Evolutionary conservation across 2,797 vertebrate genomes (phyloP).

Genomic region (Lithobates sylvaticus): DNA sequence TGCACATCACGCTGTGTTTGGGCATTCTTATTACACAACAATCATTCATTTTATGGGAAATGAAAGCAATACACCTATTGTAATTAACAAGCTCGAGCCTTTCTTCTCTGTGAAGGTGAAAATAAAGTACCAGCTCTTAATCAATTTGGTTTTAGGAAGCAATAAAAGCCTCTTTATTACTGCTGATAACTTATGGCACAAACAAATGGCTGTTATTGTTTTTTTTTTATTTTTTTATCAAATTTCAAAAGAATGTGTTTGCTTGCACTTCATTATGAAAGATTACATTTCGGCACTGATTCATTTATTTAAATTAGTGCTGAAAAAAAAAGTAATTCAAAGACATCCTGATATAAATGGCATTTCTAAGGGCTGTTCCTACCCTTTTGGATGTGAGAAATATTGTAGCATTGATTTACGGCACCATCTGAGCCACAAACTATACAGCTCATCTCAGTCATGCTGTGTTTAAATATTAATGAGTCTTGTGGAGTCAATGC

Average conservation of each 20-base stretch:
- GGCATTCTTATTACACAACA: background rate
- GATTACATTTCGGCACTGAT: conserved; percentile 48
- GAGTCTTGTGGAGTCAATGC: conserved; percentile 20
- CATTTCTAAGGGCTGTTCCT: conserved; percentile 48
- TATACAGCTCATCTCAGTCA: conserved; percentile 30
- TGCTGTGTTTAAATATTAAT: conserved; percentile 54
- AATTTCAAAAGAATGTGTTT: conserved; percentile 32
- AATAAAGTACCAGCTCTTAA: conserved; percentile 12
- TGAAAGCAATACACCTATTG: background rate
- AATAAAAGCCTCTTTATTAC: conserved; percentile 3
- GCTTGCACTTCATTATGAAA: conserved; percentile 53
- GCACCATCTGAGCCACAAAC: conserved; percentile 34
- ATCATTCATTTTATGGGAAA: background rate
- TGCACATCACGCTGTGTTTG: background rate
- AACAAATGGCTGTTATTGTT: conserved; percentile 23
- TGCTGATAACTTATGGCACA: conserved; percentile 22
- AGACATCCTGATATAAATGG: conserved; percentile 43
- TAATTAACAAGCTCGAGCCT: conserved; percentile 35
- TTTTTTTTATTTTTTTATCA: conserved; percentile 3
- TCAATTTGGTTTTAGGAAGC: conserved; percentile 17
- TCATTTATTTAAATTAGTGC: conserved; percentile 54
- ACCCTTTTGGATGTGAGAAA: conserved; percentile 50
- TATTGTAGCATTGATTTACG: conserved; percentile 55
- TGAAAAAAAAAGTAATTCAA: conserved; percentile 50
- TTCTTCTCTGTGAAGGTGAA: conserved; percentile 42